Evolutionary conservation across 2,113 vertebrate species (phyloP).

Genomic region (Rhinoderma darwinii): DNA sequence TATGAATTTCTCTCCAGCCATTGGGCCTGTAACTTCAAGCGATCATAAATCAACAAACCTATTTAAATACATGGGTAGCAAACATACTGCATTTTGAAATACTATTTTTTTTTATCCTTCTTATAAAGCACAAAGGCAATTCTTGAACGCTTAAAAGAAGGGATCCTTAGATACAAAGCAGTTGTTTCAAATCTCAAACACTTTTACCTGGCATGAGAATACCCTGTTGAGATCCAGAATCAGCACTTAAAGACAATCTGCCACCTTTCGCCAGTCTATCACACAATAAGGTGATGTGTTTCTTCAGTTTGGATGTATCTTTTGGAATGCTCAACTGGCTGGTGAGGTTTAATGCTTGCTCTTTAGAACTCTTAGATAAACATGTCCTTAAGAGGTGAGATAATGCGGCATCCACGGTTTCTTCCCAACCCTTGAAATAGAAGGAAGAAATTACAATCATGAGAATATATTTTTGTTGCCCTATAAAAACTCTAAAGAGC

Average conservation of each 20-base stretch:
- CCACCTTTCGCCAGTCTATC: slow-evolving; percentile 91
- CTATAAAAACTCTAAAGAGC: background rate
- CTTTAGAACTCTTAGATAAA: slow-evolving; percentile 90
- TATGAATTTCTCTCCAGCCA: background rate
- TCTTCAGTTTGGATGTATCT: slow-evolving; percentile 89
- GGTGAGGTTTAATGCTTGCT: slow-evolving; percentile 83
- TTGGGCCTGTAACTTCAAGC: background rate
- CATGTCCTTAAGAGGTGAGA: slow-evolving; percentile 91
- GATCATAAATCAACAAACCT: no score
- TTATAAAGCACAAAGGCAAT: background rate
- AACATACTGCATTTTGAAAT: no score
- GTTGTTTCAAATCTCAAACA: background rate
- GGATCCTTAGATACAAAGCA: background rate
- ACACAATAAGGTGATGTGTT: slow-evolving; percentile 90
- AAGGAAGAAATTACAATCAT: background rate
- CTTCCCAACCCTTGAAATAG: slow-evolving; percentile 89
- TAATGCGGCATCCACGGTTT: slow-evolving; percentile 88
- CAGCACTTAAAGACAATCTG: slow-evolving; percentile 82
- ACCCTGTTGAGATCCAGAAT: slow-evolving; percentile 71
- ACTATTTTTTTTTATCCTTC: no score
- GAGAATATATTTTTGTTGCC: background rate
- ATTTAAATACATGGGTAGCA: no score
- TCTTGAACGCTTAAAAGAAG: background rate
- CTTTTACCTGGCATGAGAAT: slow-evolving; percentile 80
- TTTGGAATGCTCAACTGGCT: slow-evolving; percentile 80